Base-by-base conservation (phyloP, 2,113 vertebrate genomes). In the Capra hircus region DNA sequence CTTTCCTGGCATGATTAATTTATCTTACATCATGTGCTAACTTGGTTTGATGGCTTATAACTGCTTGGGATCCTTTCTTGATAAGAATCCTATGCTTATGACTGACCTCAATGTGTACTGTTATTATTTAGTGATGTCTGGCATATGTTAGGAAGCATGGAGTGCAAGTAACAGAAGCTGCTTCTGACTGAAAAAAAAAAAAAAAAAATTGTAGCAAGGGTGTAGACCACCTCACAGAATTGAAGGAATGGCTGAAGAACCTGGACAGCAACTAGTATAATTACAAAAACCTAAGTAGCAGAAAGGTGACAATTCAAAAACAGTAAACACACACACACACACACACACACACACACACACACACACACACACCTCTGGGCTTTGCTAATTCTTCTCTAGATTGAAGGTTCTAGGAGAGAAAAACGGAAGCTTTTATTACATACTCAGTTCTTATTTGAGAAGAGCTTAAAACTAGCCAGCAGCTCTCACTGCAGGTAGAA, bases 1-100 rank as follows among this genome's bases (percentile, higher is more conserved):
- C 59, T 71, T 87, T 91, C 43, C 52, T 87, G 13, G 48, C 10
- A 67, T 90, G 48, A 43, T 28, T 43, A 33, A 90, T 67, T 85
- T 62, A 7, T 89, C 52, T 59, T 50, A 33, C 30, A 57, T 67
- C 25, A 64, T 64, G 15, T 12, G 7, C 57, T 88, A 81, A 52
- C 21, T 71, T 71, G 52, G 50, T 87, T 81, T 81, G 33, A 62
- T 87, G 53, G 13, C 16, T 57, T 28, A 19, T 57, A 64, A 85
- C 25, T 59, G 5, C 14, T 40, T 74, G 8, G 52, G 7, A 52
- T 86, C 14, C 62, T 74, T 59, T 19, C 1, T 85, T 64, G 74
- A 21, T n/a, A 90, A 59, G 48, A 90, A 27, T 45, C 17, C 40
- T 93, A 13, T 13, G 9, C 16, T 36, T 40, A 21, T 78, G 36